Evolutionary conservation across 2,797 vertebrate species (phyloP).

Genomic region (Varecia variegata): DNA sequence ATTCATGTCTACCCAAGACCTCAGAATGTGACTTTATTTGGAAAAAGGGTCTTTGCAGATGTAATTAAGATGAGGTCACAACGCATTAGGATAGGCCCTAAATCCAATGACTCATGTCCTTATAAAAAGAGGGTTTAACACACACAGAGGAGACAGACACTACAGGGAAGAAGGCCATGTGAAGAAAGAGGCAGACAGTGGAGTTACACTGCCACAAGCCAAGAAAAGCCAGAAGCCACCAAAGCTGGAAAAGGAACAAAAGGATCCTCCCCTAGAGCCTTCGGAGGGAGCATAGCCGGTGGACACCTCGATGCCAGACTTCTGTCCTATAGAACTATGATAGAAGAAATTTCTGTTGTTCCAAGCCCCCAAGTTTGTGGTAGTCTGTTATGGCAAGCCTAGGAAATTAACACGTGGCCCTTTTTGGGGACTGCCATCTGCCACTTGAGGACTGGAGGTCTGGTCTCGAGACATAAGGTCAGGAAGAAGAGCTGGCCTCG

Average conservation of each 20-base stretch:
- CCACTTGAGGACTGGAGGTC: neutral
- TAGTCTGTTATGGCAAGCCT: neutral
- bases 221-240: neutral
- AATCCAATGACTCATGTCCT: neutral
- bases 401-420: neutral
- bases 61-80: neutral
- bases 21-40: slow-evolving; percentile 1
- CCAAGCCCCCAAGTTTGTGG: neutral
- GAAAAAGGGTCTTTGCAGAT: neutral
- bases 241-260: neutral
- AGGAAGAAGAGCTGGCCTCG: neutral
- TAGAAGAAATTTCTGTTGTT: neutral
- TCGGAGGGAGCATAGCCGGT: neutral
- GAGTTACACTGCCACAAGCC: neutral
- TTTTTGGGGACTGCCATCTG: neutral
- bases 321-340: neutral
- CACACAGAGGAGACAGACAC: neutral
- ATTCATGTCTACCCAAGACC: neutral
- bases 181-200: neutral
- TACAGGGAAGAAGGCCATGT: neutral
- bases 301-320: neutral
- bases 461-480: neutral
- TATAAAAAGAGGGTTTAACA: neutral
- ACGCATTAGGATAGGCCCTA: neutral
- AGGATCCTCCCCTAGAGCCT: neutral